phyloP scores from a whole-genome alignment of 1,140 invertebrate genomes.

The Anastatus disparis region DNA sequence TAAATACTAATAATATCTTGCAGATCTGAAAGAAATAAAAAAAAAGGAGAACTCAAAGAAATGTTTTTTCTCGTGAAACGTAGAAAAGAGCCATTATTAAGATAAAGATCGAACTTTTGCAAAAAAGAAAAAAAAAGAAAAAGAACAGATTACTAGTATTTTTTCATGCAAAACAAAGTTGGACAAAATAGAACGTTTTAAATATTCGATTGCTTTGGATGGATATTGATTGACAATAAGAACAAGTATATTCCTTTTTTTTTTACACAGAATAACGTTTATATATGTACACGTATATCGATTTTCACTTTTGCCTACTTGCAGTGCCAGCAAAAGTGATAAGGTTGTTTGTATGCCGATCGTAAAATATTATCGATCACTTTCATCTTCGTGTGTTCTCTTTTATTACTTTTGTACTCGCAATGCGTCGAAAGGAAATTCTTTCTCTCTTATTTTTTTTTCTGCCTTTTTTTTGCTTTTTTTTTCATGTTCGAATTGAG shows the following conservation, averaged over 20 bases:
- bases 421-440: too few relatives aligned
- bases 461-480: too few relatives aligned
- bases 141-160: neutral
- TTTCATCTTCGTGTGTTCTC: constrained; percentile 9
- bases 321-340: constrained; percentile 22
- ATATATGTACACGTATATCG: constrained; percentile 21
- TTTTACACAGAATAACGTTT: too few relatives aligned
- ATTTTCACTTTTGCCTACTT: constrained; percentile 39
- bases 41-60: too few relatives aligned
- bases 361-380: constrained; percentile 39
- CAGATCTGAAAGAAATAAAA: too few relatives aligned
- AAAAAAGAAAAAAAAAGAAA: too few relatives aligned
- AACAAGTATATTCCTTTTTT: too few relatives aligned
- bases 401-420: constrained; percentile 7
- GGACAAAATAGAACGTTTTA: constrained; percentile 13
- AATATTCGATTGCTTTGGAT: constrained; percentile 26
- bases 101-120: neutral
- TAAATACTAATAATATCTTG: too few relatives aligned
- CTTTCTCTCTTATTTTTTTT: too few relatives aligned
- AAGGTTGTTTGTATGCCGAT: constrained; percentile 32
- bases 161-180: constrained; percentile 7
- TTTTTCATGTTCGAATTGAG: too few relatives aligned
- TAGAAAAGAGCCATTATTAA: too few relatives aligned
- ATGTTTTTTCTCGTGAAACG: too few relatives aligned
- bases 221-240: constrained; percentile 33